phyloP scores from a whole-genome alignment of 2,113 vertebrate species.

The Arizona elegans region DNA sequence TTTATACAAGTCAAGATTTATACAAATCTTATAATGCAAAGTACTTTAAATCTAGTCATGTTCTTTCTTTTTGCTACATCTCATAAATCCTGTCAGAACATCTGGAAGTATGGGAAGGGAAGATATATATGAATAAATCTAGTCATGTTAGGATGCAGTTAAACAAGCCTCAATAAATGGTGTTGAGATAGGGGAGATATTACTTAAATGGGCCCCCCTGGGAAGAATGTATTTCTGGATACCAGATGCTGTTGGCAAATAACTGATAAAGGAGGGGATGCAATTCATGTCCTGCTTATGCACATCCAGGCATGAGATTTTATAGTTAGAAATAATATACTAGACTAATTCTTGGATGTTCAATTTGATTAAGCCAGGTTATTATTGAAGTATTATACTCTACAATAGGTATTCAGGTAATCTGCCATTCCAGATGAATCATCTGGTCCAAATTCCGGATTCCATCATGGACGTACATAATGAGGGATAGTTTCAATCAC shows the following conservation, averaged over 20 bases:
- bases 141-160: not conserved
- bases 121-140: not conserved
- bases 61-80: not conserved
- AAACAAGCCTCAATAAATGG: not conserved
- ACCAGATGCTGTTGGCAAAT: not conserved
- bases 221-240: not conserved
- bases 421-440: not conserved
- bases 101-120: not conserved
- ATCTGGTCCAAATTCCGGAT: not conserved
- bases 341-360: not conserved
- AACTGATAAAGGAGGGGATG: not conserved
- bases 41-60: not conserved
- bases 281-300: not conserved
- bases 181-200: not conserved
- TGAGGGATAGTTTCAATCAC: not conserved
- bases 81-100: not conserved
- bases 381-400: not conserved
- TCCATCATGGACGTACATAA: not conserved
- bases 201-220: not conserved
- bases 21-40: not conserved
- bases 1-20: no score
- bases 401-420: not conserved
- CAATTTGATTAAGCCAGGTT: not conserved
- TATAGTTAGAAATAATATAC: not conserved
- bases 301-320: not conserved